Conservation (phyloP, 2,797 vertebrate species). For the Aulostomus chinensis region DNA sequence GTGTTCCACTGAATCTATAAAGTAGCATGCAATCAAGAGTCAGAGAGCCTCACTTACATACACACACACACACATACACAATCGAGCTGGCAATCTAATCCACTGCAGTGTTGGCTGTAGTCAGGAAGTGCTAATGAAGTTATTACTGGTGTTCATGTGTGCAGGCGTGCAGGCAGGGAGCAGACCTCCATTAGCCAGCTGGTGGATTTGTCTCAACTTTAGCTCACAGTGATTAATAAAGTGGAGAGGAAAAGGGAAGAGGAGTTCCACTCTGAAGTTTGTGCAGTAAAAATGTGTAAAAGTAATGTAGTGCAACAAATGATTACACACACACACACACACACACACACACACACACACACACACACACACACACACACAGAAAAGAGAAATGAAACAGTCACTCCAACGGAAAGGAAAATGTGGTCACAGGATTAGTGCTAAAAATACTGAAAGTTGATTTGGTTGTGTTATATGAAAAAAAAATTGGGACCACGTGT, state of each 20-base stretch:
- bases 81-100: slow-evolving; percentile 46
- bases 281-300: no score
- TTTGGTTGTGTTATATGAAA: no score
- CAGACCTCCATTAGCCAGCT: slow-evolving; percentile 57
- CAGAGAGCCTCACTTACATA: slow-evolving; percentile 15
- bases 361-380: no score
- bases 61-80: slow-evolving; percentile 28
- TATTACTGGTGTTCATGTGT: slow-evolving; percentile 78
- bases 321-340: no score
- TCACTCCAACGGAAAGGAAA: no score
- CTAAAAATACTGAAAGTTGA: no score
- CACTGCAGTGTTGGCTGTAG: slow-evolving; percentile 46
- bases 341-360: no score
- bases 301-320: no score
- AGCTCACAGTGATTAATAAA: slow-evolving; percentile 47
- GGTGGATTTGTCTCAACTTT: slow-evolving; percentile 52
- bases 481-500: no score
- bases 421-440: no score
- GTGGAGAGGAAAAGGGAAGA: background rate
- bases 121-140: slow-evolving; percentile 73
- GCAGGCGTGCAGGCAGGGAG: slow-evolving; percentile 47
- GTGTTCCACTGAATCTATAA: slow-evolving; percentile 52
- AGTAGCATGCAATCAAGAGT: slow-evolving; percentile 63
- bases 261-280: no score
- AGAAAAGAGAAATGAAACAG: no score